Evolutionary conservation across 2,797 vertebrate species (phyloP), one percentile per base, ranked within the genome.

Genomic region (Onychomys arenicola): DNA sequence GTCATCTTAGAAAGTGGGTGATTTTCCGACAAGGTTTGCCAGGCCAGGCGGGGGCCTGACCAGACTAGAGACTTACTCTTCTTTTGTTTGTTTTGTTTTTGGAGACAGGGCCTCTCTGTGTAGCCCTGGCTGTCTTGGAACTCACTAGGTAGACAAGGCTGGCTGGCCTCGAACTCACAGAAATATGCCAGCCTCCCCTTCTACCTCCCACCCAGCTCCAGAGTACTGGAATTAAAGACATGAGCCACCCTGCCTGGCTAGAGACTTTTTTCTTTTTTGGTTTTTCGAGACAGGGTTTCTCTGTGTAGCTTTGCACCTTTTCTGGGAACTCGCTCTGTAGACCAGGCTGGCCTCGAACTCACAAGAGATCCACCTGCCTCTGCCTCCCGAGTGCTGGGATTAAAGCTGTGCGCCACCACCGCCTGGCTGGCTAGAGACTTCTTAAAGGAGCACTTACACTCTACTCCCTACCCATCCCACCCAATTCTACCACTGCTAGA

Each of bases 1-100:
- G 57, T 2, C 4, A 0, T 37, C 27, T 21, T 34, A 71, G 40
- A 57, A 0, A 6, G 29, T 23, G 23, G 17, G 40, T 16, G 14
- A 0, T 43, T n/a, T 9, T 17, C 14, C 0, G 29, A 34, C 69
- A 55, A 73, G 34, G 5, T 55, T 80, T 2, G 0, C 21, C 49
- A 43, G 23, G 11, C 2, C 9, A 0, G 3, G 0, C 77, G 52
- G 67, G 37, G 29, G 21, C 49, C 40, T 0, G 0, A 65, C 29
- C 27, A 43, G 55, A 63, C 8, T 21, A 65, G 32, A 37, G 78
- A 59, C n/a, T 63, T 63, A 34, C 17, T 67, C 12, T 13, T 82
- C 23, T 81, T 59, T 27, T 82, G n/a, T 37, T 57, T 81, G 52
- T 34, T 82, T 61, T 61, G n/a, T 40, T 29, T 43, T 59, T 59